Percentiles rank a stretch among this genome's conserved stretches.
These are phyloP conservation scores for Lycorma delicatula DNA, from an alignment of 1,140 invertebrate genomes.

Conservation along the genomic window DNA sequence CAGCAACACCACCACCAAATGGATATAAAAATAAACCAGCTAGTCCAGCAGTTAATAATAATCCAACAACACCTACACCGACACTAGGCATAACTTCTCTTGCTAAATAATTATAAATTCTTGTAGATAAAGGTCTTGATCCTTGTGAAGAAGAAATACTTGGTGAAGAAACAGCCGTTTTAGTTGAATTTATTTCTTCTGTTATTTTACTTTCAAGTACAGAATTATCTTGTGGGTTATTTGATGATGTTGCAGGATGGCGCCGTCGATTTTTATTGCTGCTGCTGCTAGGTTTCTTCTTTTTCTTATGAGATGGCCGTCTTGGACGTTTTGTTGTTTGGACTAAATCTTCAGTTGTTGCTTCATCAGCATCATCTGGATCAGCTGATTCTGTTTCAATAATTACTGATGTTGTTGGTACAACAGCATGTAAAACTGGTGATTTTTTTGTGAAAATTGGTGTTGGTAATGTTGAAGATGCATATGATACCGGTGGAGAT, in stretches of 20 bases:
- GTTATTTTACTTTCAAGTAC: constrained; percentile 38
- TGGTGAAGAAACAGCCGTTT: constrained; percentile 36
- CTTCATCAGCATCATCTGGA: constrained; percentile 17
- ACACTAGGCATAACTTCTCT: constrained; percentile 71
- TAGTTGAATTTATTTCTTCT: constrained; percentile 43
- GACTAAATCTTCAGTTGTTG: constrained; percentile 17
- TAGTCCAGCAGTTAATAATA: constrained; percentile 58
- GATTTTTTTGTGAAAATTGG: constrained; percentile 21
- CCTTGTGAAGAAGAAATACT: constrained; percentile 33
- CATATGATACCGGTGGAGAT: constrained; percentile 15
- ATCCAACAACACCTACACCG: constrained; percentile 60
- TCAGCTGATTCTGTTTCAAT: constrained; percentile 21
- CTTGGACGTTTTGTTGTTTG: constrained; percentile 24
- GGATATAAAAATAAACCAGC: constrained; percentile 65
- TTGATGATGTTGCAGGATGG: constrained; percentile 35
- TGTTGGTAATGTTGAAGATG: constrained; percentile 30
- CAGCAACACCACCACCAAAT: constrained; percentile 49
- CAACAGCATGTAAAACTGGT: constrained; percentile 27
- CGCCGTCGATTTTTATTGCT: constrained; percentile 47
- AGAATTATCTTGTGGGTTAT: constrained; percentile 14
- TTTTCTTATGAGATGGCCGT: constrained; percentile 24
- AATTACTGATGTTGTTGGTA: constrained; percentile 27
- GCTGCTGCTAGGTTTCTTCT: constrained; percentile 46
- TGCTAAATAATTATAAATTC: constrained; percentile 68
- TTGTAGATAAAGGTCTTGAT: constrained; percentile 49